Evolutionary conservation across 2,113 vertebrate genomes (phyloP).

Genomic region (Hemiprocne comata): DNA sequence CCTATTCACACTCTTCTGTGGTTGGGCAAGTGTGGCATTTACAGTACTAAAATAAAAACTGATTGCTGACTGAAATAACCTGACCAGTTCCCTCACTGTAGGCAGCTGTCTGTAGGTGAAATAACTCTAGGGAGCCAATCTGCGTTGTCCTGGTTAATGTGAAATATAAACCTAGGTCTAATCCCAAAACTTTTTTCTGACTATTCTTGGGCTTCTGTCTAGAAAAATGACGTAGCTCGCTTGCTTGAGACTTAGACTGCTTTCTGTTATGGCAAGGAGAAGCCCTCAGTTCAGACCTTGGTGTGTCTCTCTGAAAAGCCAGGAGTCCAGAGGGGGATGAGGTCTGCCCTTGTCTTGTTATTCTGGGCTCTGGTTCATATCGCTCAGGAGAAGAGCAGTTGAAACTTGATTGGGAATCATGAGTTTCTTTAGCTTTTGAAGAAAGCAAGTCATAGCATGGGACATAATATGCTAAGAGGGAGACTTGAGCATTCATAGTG

Average conservation of each 20-base stretch:
- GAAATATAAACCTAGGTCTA: not conserved
- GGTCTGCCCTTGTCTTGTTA: not conserved
- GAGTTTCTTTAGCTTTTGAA: not conserved
- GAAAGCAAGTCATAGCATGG: not conserved
- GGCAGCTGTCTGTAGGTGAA: not conserved
- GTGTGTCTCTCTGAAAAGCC: not conserved
- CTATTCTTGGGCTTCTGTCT: not conserved
- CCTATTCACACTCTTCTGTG: not conserved
- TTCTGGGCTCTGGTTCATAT: not conserved
- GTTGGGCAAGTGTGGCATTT: not conserved
- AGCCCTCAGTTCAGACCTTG: not conserved
- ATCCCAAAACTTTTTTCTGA: not conserved
- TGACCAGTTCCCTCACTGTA: not conserved
- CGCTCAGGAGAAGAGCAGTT: not conserved
- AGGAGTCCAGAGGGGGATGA: not conserved
- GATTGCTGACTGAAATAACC: not conserved
- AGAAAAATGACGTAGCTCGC: fast-evolving
- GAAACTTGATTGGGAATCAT: not conserved
- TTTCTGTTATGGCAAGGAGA: not conserved
- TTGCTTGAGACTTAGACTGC: not conserved
- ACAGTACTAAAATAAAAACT: not conserved
- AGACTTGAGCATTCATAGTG: not conserved
- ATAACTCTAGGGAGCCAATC: not conserved
- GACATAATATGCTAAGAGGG: not conserved
- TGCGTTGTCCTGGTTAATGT: not conserved